Base-by-base conservation (phyloP, 2,797 vertebrate species). In the Australoheros facetus region DNA sequence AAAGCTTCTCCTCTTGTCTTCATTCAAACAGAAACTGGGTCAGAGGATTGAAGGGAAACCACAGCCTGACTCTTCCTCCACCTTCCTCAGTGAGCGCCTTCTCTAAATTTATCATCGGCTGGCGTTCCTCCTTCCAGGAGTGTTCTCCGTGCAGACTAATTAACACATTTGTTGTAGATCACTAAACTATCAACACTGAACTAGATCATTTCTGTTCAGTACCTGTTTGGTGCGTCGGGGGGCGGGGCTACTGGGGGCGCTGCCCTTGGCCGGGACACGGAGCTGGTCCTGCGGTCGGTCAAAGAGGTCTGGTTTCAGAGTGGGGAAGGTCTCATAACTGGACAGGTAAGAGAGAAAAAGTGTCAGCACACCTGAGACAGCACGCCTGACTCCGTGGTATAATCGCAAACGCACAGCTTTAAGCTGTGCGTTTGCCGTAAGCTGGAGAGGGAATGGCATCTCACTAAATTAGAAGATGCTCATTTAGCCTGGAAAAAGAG, bases 151-250 rank as follows among this genome's bases (percentile, higher is more conserved):
- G 28, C 42, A 30, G 12, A 48, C 0, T 6, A 66, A 48, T 48
- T 7, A 30, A 28, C 62, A 28, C 62, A 53, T n/a, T n/a, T 19
- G 48, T 7, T 53, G 19, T n/a, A 4, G 16, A 51, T 51, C 7
- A 19, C 7, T 51, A 19, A 51, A 17, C 51, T 21, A 54, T 54
- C 17, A 66, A 48, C 5, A 28, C 2, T 1, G 57, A 17, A 34
- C 17, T 9, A 26, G 21, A 66, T 66, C 21, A 1, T 48, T 66
- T 48, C 23, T 7, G 39, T 4, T 66, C 39, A 66, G 14, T 17
- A 83, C 98, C 97, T 98, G 98, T 79, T 98, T 98, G 56, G 97
- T 98, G 32, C 98, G 94, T 1, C 97, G 95, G 0, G 98, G 97
- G 4, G 97, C 97, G 0, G 98, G 97, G 90, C 97, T 98, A 83